Percentiles rank a stretch among this genome's conserved stretches.
Conservation (phyloP, 2,888 invertebrate genomes). For the Monoplex corrugatus region DNA sequence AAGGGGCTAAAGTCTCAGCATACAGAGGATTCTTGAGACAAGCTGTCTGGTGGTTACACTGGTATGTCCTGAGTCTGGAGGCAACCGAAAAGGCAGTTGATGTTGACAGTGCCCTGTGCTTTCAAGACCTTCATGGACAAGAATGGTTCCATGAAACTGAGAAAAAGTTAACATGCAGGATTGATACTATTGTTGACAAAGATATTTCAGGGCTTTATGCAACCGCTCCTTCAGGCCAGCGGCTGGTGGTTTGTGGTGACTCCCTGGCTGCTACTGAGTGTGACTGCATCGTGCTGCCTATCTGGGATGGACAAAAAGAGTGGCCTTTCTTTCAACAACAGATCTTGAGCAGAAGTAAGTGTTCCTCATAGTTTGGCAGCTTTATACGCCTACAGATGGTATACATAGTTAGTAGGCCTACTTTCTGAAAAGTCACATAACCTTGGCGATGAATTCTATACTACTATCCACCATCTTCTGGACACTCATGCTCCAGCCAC, state of each 20-base stretch:
- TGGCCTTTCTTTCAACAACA: neutral
- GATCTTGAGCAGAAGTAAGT: slow-evolving; percentile 2
- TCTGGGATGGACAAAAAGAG: neutral
- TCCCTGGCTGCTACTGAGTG: neutral
- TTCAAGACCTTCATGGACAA: neutral
- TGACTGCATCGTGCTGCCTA: neutral
- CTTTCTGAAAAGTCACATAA: no score
- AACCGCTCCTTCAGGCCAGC: neutral
- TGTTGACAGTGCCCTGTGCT: neutral
- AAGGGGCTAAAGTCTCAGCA: neutral
- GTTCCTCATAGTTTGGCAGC: no score
- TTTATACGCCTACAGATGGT: no score
- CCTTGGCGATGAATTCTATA: no score
- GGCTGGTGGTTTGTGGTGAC: neutral
- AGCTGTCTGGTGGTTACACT: neutral
- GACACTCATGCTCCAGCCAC: no score
- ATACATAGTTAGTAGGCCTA: no score
- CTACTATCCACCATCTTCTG: no score
- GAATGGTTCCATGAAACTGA: neutral
- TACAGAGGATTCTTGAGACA: neutral
- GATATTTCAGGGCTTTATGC: no score
- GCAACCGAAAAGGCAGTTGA: neutral
- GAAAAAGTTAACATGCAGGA: neutral
- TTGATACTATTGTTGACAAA: no score
- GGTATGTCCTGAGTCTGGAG: neutral